phyloP scores from a whole-genome alignment of 2,113 vertebrate genomes.

The Zosterops hypoxanthus region DNA sequence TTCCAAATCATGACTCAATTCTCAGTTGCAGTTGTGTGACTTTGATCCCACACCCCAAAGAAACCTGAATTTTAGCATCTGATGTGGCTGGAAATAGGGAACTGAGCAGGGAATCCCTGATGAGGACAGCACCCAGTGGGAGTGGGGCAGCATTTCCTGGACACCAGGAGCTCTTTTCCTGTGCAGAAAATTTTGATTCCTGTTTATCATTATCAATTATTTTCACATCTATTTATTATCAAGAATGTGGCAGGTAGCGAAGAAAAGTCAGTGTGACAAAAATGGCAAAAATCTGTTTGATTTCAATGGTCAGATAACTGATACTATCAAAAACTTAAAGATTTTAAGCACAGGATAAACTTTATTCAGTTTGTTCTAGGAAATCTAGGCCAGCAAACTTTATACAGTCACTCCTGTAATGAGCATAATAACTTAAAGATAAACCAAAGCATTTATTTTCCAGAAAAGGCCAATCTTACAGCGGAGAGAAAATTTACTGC shows the following conservation, averaged over 20 bases:
- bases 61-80: neutral
- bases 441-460: conserved; percentile 16
- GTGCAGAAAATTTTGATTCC: neutral
- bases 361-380: neutral
- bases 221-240: neutral
- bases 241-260: rapidly evolving
- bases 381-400: conserved; percentile 16
- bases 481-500: conserved; percentile 38
- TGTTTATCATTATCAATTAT: neutral
- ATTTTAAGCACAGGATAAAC: neutral
- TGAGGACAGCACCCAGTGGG: neutral
- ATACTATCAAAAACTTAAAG: neutral
- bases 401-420: neutral
- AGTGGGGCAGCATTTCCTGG: neutral
- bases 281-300: neutral
- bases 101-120: neutral
- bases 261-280: neutral
- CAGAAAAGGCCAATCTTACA: conserved; percentile 4
- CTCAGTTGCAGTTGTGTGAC: neutral
- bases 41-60: neutral
- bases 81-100: neutral
- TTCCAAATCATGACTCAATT: neutral
- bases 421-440: conserved; percentile 8
- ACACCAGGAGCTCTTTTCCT: neutral
- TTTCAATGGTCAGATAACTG: neutral